Base-by-base conservation (phyloP, 1,140 invertebrate species). In the Metopolophium dirhodum region DNA sequence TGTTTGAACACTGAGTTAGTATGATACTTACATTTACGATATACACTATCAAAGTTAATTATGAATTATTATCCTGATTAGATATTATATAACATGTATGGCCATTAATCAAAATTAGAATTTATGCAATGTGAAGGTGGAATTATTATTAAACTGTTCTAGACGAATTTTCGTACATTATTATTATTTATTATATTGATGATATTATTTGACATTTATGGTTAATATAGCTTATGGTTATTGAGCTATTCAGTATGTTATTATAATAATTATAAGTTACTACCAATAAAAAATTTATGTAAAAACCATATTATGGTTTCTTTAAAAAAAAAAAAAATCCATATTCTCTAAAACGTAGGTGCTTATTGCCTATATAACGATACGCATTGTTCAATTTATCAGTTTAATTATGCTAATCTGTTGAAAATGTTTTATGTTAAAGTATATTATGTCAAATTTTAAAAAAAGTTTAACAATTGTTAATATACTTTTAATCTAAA, bases 131-230 rank as follows among this genome's bases (percentile, higher is more conserved):
- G 30, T 77, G 30, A 18, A 77, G 61, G 18, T 77, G 0, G 14
- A 77, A 77, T 77, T 77, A 77, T 35, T 77, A 77, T 77, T 77
- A 77, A 77, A 77, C 14, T 77, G 4, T 77, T 77, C 14, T 77
- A n/a, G 61, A 77, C n/a, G 2, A n/a, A 77, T 77, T n/a, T 18
- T 77, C 18, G 18, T 77, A 30, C 30, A 68, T 68, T 68, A n/a
- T 68, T 41, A 83, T 37, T 41, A 37, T 41, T 41, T 83, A 41
- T 77, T 77, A n/a, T 77, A 77, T n/a, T 77, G n/a, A 77, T n/a
- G n/a, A 77, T 77, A n/a, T 77, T 77, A 77, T 77, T 77, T 77
- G 30, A 77, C n/a, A n/a, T 77, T 77, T n/a, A n/a, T 68, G 61
- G 30, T 68, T 68, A 68, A 68, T 68, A n/a, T 0, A 68, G 61